Percentiles rank a stretch among this genome's conserved stretches.
Conservation (phyloP, 2,888 invertebrate species). For the Ephialtes manifestator region DNA sequence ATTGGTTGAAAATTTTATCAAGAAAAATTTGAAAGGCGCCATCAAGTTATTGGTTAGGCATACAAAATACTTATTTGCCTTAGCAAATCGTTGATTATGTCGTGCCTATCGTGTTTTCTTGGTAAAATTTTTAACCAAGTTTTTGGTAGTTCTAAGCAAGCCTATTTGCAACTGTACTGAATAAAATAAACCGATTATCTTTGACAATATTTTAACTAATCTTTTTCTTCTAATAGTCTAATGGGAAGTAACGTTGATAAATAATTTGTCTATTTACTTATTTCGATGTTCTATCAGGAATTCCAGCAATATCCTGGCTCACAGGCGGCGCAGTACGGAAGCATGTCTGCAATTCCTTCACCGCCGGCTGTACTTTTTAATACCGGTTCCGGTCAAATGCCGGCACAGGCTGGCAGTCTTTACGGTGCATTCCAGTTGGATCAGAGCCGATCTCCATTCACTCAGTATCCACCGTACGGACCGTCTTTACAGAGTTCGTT, state of each 20-base stretch:
- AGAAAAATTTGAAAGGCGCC: no score
- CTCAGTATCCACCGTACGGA: constrained; percentile 92
- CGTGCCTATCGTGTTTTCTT: no score
- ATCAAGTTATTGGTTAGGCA: no score
- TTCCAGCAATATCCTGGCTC: constrained; percentile 84
- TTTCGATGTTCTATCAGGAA: constrained; percentile 79
- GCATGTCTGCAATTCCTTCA: constrained; percentile 94
- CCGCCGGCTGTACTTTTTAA: constrained; percentile 94
- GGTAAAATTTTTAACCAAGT: no score
- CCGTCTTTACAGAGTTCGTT: constrained; percentile 87
- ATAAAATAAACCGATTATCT: background rate
- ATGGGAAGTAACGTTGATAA: constrained; percentile 11
- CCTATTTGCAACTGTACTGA: no score
- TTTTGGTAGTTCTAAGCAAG: no score
- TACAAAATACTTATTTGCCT: no score
- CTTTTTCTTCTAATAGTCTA: background rate
- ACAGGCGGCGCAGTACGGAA: constrained; percentile 90
- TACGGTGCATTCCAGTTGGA: constrained; percentile 94
- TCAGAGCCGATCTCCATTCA: constrained; percentile 93
- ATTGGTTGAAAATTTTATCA: no score
- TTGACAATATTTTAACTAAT: no score
- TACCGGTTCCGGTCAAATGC: constrained; percentile 90
- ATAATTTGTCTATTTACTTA: constrained; percentile 62
- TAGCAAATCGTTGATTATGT: no score
- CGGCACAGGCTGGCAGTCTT: constrained; percentile 90